Base-by-base conservation (phyloP, 2,113 vertebrate genomes). In the Microtus pennsylvanicus region DNA sequence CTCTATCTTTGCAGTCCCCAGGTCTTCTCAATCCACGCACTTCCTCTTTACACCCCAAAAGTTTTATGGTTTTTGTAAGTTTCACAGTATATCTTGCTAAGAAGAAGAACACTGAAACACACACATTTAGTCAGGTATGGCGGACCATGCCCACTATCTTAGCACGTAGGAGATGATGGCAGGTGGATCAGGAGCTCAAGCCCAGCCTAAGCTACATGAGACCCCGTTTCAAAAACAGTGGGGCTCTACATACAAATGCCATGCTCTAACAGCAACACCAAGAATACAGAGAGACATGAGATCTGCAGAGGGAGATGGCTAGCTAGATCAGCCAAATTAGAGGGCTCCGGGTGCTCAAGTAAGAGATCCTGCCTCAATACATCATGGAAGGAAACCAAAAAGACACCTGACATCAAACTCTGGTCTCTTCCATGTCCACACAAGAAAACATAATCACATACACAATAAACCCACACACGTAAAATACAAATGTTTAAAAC, bases 401-500 rank as follows among this genome's bases (percentile, higher is more conserved):
- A 82, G 55, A 30, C 12, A 26, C 11, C 22, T 28, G 80, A 9
- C 55, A 42, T 83, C 81, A 14, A 83, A 16, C 55, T 28, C 81
- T 17, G n/a, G 24, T 24, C n/a, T 83, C 13, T 38, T 55, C n/a
- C 8, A 17, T 81, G 50, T n/a, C 12, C 35, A 61, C 6, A 82
- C 55, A 28, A 42, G 55, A 28, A 61, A 83, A n/a, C n/a, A 0
- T 63, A 82, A 63, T 58, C 58, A 22, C 17, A 35, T 67, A 86
- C 17, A 69, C 11, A 47, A 86, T 69, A 33, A 69, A 69, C 10
- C 7, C 26, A 67, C 16, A 67, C 61, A 67, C 16, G 33, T 63
- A 85, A 87, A 91, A 83, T 4, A 42, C 30, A 91, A 89, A 69
- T 35, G 52, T 67, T 61, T 86, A 89, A 89, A 93, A 63, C 19